Base-by-base conservation (phyloP, 2,888 invertebrate genomes). In the Hirtodrosophila confusa region DNA sequence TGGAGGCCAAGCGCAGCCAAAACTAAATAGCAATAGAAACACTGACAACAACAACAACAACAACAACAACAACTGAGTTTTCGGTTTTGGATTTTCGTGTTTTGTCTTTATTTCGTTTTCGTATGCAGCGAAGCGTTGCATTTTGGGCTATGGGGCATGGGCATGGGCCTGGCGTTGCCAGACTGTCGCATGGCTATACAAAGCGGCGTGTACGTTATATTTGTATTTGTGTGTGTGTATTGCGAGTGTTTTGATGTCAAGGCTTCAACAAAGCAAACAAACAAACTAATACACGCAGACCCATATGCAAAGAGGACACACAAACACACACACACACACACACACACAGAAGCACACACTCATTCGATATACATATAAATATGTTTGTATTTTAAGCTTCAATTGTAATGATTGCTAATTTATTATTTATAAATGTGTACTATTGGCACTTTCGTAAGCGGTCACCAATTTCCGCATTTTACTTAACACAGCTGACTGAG, bases 1-100 rank as follows among this genome's bases (percentile, higher is more conserved):
- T 85, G 87, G 84, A 85, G 84, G 84, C 88, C 82, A 82, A 88
- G 82, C 84, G 69, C 84, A 88, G 84, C 87, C 84, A 73, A 85
- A 85, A 84, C 88, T 86, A 70, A 76, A 76, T 80, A 67, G 67
- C 60, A 74, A 76, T 75, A 75, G 69, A 74, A 86, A 78, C 50
- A 60, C 47, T 62, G 53, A 47, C 60, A 63, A 48, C 44, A 51
- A 60, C 33, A 55, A 37, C 29, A 50, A 51, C 10, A 29, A 3
- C 33, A 33, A 6, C 35, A 11, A 23, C 35, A 6, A 10, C 35
- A 35, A 49, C 44, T 58, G 58, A 45, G 45, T 66, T 55, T 67
- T 61, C 12, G 27, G n/a, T 40, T 64, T 24, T 39, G 41, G 40
- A 57, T 68, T 84, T 68, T 61, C 35, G 53, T 54, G 57, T 6